Percentiles rank a stretch among this genome's conserved stretches.
phyloP scores from a whole-genome alignment of 1,140 invertebrate species.

The Tenebrio molitor region DNA sequence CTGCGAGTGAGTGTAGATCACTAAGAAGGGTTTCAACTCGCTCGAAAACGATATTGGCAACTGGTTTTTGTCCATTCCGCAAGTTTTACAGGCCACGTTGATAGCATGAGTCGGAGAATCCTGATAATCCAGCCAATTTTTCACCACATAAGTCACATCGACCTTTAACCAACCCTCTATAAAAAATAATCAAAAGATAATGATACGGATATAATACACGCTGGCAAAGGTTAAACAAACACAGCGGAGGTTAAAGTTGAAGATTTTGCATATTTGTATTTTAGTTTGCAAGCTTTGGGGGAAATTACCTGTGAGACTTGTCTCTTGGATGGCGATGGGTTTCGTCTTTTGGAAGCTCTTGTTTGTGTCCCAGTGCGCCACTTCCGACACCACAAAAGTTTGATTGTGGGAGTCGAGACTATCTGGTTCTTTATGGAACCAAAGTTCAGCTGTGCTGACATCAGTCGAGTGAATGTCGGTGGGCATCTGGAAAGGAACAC shows the following conservation, averaged over 20 bases:
- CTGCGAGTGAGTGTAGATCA: conserved; percentile 77
- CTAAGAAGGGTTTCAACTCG: conserved; percentile 79
- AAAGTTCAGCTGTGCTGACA: conserved; percentile 80
- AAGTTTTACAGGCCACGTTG: conserved; percentile 83
- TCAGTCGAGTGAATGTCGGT: conserved; percentile 79
- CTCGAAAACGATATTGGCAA: conserved; percentile 75
- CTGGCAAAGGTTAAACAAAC: conserved; percentile 5
- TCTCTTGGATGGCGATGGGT: conserved; percentile 81
- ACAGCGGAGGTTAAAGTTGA: conserved; percentile 7
- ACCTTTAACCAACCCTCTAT: conserved; percentile 85
- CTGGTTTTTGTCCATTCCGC: conserved; percentile 73
- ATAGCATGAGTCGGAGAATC: conserved; percentile 75
- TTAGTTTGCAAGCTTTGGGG: too few relatives aligned
- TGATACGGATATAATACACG: background rate
- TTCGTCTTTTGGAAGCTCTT: conserved; percentile 80
- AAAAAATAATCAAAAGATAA: conserved; percentile 55
- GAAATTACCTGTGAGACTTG: conserved; percentile 72
- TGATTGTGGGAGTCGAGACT: conserved; percentile 72
- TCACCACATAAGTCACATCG: conserved; percentile 79
- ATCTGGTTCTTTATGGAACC: conserved; percentile 82
- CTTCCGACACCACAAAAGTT: conserved; percentile 83
- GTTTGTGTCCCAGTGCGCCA: conserved; percentile 80
- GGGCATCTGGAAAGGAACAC: conserved; percentile 77
- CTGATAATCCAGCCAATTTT: conserved; percentile 79
- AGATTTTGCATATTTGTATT: conserved; percentile 5